A percentile compares a stretch with the other conserved stretches of the same genome.
phyloP scores from a whole-genome alignment of 2,113 vertebrate genomes.

The Seriola quinqueradiata region DNA sequence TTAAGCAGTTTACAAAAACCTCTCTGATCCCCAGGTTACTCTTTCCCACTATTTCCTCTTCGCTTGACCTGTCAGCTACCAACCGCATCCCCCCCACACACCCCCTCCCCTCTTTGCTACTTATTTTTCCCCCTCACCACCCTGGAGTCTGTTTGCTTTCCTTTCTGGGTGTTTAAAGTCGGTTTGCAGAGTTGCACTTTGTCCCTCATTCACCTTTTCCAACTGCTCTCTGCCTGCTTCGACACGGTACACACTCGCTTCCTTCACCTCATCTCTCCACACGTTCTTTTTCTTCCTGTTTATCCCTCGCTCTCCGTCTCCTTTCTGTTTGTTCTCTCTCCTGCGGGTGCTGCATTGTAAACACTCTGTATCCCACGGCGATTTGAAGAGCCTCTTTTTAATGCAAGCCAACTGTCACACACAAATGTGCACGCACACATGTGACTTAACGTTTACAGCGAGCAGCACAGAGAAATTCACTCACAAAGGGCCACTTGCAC shows the following conservation, averaged over 20 bases:
- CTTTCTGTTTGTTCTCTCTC: constrained; percentile 55
- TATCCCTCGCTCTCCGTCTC: constrained; percentile 17
- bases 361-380: constrained; percentile 47
- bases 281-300: background rate
- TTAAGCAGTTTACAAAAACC: constrained; percentile 37
- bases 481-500: background rate
- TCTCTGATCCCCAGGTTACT: constrained; percentile 6
- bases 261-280: constrained; percentile 13
- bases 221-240: background rate
- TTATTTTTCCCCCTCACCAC: background rate
- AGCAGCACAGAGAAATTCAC: constrained; percentile 13
- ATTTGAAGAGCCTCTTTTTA: constrained; percentile 53
- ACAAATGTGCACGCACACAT: constrained; percentile 34
- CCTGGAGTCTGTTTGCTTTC: constrained; percentile 12
- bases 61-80: constrained; percentile 30
- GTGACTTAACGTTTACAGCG: constrained; percentile 37
- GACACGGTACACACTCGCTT: background rate
- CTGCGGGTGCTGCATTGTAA: constrained; percentile 49
- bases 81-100: background rate
- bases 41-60: constrained; percentile 15
- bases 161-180: constrained; percentile 16
- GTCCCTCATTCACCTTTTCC: constrained; percentile 37
- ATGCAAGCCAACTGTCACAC: constrained; percentile 63
- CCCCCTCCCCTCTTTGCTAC: background rate
- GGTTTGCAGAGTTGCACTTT: constrained; percentile 13